Base-by-base conservation (phyloP, 2,888 invertebrate species). In the Panzeria rudis region DNA sequence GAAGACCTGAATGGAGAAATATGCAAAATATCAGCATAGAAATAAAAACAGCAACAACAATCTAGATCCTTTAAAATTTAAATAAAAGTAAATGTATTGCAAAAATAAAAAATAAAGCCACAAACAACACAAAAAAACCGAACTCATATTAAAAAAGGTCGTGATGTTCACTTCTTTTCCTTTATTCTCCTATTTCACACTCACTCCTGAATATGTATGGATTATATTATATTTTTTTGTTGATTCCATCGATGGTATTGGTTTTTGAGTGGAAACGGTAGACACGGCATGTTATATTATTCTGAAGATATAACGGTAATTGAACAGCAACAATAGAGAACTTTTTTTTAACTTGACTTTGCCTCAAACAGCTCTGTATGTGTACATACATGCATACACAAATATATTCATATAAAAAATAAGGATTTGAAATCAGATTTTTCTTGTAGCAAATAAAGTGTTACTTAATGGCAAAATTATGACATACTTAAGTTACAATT, bases 401-500 rank as follows among this genome's bases (percentile, higher is more conserved):
- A 8, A 44, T n/a, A 44, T 41, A n/a, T 25, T 13, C 41, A 41
- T 29, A 56, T 38, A 13, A 44, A 54, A 50, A 25, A 76, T 1
- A 25, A 62, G 56, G 81, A 44, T 44, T 82, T 64, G n/a, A 50
- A 82, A 77, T 69, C 69, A 54, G 62, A 68, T 64, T 75, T 71
- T 25, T 23, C n/a, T 20, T 61, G 29, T n/a, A 56, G 38, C 25
- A 76, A 76, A 73, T 62, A 75, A 77, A 82, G 78, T 78, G 75
- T 72, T 80, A 72, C 62, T 86, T 80, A 86, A 86, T 76, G 80
- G 83, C 66, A 66, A 78, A 85, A 85, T 85, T 78, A 85, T 82
- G 85, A 82, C 78, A 82, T 79, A 85, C 85, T 85, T 82, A 82
- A 85, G 78, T 75, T 78, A 64, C 85, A 85, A 82, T 85, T 85